Conservation (phyloP, 2,888 invertebrate species). For the Drosophila eohydei region DNA sequence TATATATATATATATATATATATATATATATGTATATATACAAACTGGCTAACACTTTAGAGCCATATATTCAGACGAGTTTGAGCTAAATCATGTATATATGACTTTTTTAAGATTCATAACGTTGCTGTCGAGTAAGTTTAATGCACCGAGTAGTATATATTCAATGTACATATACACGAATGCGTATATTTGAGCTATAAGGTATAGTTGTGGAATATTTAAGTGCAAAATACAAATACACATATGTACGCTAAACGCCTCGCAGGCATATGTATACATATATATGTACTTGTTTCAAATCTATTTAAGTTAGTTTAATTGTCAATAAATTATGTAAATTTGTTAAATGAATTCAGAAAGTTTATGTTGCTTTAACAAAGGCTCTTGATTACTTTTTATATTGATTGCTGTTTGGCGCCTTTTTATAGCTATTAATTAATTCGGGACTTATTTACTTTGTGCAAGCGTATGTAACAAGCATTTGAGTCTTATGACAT, state of each 20-base stretch:
- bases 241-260: background rate
- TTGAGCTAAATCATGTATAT: constrained; percentile 24
- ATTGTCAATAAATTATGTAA: constrained; percentile 17
- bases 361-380: background rate
- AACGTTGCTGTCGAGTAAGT: constrained; percentile 1
- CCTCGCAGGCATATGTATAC: background rate
- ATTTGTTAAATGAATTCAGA: constrained; percentile 4
- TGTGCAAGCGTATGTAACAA: too few relatives aligned
- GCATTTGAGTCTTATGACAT: too few relatives aligned
- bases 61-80: background rate
- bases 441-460: too few relatives aligned
- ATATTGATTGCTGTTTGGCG: background rate
- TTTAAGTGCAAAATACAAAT: constrained; percentile 7
- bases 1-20: background rate
- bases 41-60: background rate
- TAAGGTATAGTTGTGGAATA: constrained; percentile 22
- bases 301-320: constrained; percentile 10
- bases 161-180: constrained; percentile 2
- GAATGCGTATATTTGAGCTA: constrained; percentile 7
- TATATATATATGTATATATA: background rate
- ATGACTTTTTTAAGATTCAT: constrained; percentile 1
- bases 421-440: background rate
- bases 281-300: background rate
- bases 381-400: background rate
- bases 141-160: constrained; percentile 5